These are phyloP conservation scores for Dryas iulia DNA, from an alignment of 1,140 invertebrate species.

Conservation along the genomic window DNA sequence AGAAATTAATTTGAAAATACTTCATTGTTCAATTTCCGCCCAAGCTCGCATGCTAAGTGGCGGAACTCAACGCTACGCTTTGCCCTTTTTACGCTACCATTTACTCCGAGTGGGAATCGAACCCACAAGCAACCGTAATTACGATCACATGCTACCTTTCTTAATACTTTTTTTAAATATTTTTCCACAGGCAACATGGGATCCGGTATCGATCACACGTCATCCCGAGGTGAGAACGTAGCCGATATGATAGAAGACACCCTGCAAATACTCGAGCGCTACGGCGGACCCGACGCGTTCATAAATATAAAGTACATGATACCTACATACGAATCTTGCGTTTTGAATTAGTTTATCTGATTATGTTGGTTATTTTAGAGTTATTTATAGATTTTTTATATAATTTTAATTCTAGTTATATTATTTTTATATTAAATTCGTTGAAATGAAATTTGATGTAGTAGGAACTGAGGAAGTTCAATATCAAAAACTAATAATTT, in stretches of 20 bases:
- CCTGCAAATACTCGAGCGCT: slow-evolving; percentile 92
- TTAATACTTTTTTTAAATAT: not conserved
- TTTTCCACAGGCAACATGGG: slow-evolving; percentile 83
- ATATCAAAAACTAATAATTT: too few species aligned
- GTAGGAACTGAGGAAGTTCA: too few species aligned
- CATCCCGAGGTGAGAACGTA: slow-evolving; percentile 89
- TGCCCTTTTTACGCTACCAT: too few species aligned
- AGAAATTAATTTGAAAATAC: too few species aligned
- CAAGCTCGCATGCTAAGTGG: too few species aligned
- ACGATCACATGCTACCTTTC: too few species aligned
- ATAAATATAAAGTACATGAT: slow-evolving; percentile 99
- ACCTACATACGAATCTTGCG: slow-evolving; percentile 97
- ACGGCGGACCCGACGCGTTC: slow-evolving; percentile 95
- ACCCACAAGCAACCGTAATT: too few species aligned
- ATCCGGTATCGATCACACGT: slow-evolving; percentile 87
- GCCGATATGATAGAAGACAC: slow-evolving; percentile 96
- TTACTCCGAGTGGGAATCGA: too few species aligned
- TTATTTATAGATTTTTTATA: not conserved
- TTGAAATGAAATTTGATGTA: too few species aligned
- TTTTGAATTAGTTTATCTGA: slow-evolving; percentile 83
- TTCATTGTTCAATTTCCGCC: too few species aligned
- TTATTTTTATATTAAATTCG: not conserved
- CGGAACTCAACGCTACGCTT: too few species aligned
- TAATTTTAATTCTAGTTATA: not conserved
- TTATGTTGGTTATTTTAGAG: not conserved